Evolutionary conservation across 1,140 invertebrate genomes (phyloP).

Genomic region (Papilio aristodemus): DNA sequence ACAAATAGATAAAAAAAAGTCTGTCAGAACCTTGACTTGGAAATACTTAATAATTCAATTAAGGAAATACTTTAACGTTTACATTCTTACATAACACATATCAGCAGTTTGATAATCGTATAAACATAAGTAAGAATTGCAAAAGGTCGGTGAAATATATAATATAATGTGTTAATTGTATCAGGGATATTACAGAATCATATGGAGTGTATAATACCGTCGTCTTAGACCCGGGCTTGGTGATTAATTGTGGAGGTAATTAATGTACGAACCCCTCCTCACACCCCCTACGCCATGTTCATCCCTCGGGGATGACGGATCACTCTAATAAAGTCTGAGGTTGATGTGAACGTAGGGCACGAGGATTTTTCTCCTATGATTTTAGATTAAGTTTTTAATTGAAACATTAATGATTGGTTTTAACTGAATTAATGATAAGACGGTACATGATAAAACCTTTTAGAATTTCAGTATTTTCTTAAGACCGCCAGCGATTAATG

Average conservation of each 20-base stretch:
- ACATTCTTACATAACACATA: no score
- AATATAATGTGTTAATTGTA: background rate
- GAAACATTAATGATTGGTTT: background rate
- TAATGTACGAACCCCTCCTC: background rate
- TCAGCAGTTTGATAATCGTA: no score
- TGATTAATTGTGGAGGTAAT: slow-evolving; percentile 22
- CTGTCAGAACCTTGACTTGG: no score
- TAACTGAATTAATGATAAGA: background rate
- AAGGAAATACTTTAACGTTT: no score
- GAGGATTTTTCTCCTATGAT: slow-evolving; percentile 3
- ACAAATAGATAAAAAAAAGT: no score
- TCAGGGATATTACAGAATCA: background rate
- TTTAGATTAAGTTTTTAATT: background rate
- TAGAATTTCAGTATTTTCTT: no score
- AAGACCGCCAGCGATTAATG: no score
- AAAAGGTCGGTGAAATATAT: background rate
- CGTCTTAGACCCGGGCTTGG: background rate
- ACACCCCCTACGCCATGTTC: background rate
- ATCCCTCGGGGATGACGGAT: slow-evolving; percentile 19
- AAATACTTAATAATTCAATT: no score
- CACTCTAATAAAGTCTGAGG: slow-evolving; percentile 9
- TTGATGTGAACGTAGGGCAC: background rate
- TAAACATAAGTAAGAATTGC: no score
- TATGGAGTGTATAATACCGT: background rate
- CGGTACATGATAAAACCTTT: no score